Evolutionary conservation across 2,113 vertebrate species (phyloP).

Genomic region (Telmatochromis sp.): DNA sequence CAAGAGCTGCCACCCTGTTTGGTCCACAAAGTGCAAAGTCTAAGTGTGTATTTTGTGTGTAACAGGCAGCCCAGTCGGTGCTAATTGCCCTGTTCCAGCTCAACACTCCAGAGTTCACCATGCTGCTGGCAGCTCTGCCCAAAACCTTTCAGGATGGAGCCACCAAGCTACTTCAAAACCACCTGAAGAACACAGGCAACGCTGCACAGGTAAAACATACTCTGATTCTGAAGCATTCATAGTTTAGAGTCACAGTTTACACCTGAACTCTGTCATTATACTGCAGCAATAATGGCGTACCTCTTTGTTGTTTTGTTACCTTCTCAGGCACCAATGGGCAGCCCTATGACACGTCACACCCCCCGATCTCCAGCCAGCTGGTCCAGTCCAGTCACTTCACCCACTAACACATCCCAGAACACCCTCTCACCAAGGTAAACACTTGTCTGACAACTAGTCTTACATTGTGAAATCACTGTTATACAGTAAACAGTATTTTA

Average conservation of each 20-base stretch:
- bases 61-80: slow-evolving; percentile 90
- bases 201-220: slow-evolving; percentile 78
- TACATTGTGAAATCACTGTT: background rate
- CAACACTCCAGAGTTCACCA: slow-evolving; percentile 97
- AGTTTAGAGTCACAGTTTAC: background rate
- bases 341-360: slow-evolving; percentile 86
- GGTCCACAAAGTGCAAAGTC: background rate
- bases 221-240: too few relatives aligned
- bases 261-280: background rate
- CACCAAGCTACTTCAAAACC: slow-evolving; percentile 94
- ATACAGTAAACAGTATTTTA: background rate
- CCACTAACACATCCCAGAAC: slow-evolving; percentile 90
- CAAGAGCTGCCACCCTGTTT: background rate
- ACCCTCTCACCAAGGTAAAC: slow-evolving; percentile 88
- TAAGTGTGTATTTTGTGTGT: background rate
- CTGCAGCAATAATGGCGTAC: background rate
- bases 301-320: background rate
- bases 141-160: slow-evolving; percentile 98
- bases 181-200: slow-evolving; percentile 89
- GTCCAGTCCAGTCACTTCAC: slow-evolving; percentile 92
- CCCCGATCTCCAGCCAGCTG: slow-evolving; percentile 89
- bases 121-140: slow-evolving; percentile 93
- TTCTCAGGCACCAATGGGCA: slow-evolving; percentile 80
- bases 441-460: background rate
- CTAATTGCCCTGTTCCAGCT: slow-evolving; percentile 94